Conservation (phyloP, 2,113 vertebrate species). For the Orthochromis malagaraziensis region DNA sequence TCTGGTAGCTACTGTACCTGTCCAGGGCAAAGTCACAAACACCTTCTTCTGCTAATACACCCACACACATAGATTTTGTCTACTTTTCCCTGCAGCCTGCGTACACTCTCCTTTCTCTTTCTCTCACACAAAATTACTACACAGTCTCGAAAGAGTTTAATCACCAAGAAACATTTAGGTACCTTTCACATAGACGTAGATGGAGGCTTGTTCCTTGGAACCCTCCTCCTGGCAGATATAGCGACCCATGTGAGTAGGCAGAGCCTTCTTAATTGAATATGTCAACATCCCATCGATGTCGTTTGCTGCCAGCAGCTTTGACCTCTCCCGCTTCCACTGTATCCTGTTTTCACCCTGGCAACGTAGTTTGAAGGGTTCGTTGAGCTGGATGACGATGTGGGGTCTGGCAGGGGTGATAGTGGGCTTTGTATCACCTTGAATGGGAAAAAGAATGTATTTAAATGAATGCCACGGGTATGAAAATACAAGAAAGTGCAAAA, state of each 20-base stretch:
- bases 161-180: background rate
- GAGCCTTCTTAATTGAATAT: constrained; percentile 34
- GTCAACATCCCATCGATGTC: constrained; percentile 11
- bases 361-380: constrained; percentile 46
- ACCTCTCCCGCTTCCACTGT: constrained; percentile 62
- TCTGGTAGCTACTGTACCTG: constrained; percentile 18
- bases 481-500: background rate
- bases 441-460: background rate
- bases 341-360: constrained; percentile 59
- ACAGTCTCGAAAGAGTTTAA: background rate
- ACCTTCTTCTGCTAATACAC: constrained; percentile 11
- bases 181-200: constrained; percentile 94
- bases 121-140: background rate
- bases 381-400: constrained; percentile 48
- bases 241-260: constrained; percentile 65
- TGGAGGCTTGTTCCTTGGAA: constrained; percentile 64
- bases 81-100: background rate
- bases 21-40: constrained; percentile 8
- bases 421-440: constrained; percentile 60
- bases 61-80: constrained; percentile 6
- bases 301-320: constrained; percentile 20
- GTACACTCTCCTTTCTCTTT: background rate
- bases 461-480: background rate
- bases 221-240: constrained; percentile 79
- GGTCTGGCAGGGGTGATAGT: constrained; percentile 48